These are phyloP conservation scores for Ondatra zibethicus DNA, from an alignment of 2,113 vertebrate species.

Conservation along the genomic window DNA sequence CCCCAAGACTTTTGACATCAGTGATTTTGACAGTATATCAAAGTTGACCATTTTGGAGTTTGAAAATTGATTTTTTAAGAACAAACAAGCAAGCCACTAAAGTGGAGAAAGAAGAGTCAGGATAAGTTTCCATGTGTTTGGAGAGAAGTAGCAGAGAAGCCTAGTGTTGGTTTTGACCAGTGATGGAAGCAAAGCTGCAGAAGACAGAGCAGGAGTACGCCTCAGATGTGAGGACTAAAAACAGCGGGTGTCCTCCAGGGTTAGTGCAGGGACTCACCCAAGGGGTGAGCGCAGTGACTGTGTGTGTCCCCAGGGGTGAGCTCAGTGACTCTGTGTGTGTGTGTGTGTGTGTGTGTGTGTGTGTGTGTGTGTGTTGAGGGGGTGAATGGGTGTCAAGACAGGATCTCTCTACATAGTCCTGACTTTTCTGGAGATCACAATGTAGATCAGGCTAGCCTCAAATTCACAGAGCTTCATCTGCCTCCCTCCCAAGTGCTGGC, in stretches of 20 bases:
- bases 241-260: too few species aligned
- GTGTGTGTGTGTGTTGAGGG: neutral
- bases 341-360: too few species aligned
- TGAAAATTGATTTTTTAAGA: constrained; percentile 25
- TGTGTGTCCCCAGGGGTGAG: too few species aligned
- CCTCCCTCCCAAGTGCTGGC: neutral
- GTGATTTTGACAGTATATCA: neutral
- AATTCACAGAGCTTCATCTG: neutral
- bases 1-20: constrained; percentile 11
- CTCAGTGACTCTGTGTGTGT: too few species aligned
- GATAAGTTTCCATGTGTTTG: neutral
- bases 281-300: too few species aligned
- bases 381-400: neutral
- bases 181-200: neutral
- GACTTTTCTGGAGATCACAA: neutral
- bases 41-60: constrained; percentile 4
- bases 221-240: neutral
- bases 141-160: neutral
- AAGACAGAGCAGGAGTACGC: neutral
- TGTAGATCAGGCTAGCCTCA: too few species aligned
- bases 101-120: neutral
- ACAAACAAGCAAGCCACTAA: neutral
- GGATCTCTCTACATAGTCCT: neutral
- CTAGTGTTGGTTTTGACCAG: neutral
- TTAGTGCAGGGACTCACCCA: too few species aligned